A percentile compares a stretch with the other conserved stretches of the same genome.
These are phyloP conservation scores for Adoxophyes honmai DNA, from an alignment of 1,140 invertebrate genomes.

Conservation along the genomic window DNA sequence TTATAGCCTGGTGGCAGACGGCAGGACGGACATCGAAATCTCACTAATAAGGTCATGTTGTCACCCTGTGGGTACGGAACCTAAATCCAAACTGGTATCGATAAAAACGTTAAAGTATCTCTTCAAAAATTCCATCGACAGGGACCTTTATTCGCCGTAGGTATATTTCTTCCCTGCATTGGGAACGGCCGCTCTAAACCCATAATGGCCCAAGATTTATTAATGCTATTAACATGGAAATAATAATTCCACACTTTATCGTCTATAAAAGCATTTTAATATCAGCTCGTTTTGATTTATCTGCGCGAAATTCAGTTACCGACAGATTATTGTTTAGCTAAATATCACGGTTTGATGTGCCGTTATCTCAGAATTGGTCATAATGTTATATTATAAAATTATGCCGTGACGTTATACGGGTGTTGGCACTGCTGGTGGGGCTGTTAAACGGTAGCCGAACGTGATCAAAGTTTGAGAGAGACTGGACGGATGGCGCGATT, in stretches of 20 bases:
- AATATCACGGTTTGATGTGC: neutral
- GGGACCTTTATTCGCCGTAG: neutral
- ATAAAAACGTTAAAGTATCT: no score
- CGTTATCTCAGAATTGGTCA: slow-evolving; percentile 7
- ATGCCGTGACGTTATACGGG: no score
- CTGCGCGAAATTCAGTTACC: slow-evolving; percentile 4
- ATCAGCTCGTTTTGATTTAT: slow-evolving; percentile 55
- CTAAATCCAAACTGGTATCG: no score
- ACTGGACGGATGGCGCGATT: no score
- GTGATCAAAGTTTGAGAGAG: no score
- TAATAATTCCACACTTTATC: slow-evolving; percentile 66
- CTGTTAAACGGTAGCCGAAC: no score
- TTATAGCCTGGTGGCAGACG: no score
- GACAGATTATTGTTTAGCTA: slow-evolving; percentile 11
- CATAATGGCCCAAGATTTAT: slow-evolving; percentile 46
- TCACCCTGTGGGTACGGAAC: no score
- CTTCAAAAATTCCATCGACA: no score
- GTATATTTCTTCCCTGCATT: neutral
- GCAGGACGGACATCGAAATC: no score
- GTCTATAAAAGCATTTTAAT: slow-evolving; percentile 63
- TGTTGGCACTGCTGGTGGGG: no score
- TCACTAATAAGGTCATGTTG: no score
- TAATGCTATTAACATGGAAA: slow-evolving; percentile 58
- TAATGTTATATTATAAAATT: neutral
- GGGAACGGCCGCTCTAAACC: slow-evolving; percentile 1